Conservation (phyloP, 2,113 vertebrate genomes). For the Otus sunia region DNA sequence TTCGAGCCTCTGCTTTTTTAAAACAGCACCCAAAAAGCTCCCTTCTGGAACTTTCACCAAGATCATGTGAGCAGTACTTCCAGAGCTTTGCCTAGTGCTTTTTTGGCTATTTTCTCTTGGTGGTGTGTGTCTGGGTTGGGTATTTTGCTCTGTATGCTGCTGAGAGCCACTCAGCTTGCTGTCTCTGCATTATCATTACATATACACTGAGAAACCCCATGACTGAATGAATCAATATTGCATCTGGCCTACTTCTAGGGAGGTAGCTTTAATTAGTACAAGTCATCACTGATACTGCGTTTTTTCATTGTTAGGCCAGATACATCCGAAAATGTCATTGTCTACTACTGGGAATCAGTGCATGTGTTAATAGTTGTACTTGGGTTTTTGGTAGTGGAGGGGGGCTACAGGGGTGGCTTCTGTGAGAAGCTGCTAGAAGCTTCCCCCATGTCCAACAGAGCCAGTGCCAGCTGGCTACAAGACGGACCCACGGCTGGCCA, state of each 20-base stretch:
- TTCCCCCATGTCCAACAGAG: rapidly evolving
- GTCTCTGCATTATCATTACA: neutral
- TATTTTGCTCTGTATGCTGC: neutral
- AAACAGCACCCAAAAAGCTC: neutral
- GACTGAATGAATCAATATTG: neutral
- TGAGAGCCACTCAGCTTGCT: neutral
- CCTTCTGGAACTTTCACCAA: neutral
- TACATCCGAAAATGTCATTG: neutral
- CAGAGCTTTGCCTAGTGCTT: neutral
- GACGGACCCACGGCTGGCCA: rapidly evolving
- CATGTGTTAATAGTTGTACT: neutral
- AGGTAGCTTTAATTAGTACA: neutral
- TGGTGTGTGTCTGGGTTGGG: neutral
- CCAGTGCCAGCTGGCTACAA: neutral
- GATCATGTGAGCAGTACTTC: neutral
- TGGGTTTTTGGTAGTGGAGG: neutral
- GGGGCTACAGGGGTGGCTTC: neutral
- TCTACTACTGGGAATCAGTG: neutral
- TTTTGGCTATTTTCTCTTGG: neutral
- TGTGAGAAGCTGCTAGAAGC: neutral
- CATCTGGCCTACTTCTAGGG: neutral
- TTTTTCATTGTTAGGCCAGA: neutral
- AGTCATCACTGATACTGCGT: neutral
- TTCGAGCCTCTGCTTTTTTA: neutral
- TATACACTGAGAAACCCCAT: neutral